Evolutionary conservation across 1,140 invertebrate species (phyloP), one percentile per base, ranked within the genome.

Genomic region (Pachypeltis micranthus): DNA sequence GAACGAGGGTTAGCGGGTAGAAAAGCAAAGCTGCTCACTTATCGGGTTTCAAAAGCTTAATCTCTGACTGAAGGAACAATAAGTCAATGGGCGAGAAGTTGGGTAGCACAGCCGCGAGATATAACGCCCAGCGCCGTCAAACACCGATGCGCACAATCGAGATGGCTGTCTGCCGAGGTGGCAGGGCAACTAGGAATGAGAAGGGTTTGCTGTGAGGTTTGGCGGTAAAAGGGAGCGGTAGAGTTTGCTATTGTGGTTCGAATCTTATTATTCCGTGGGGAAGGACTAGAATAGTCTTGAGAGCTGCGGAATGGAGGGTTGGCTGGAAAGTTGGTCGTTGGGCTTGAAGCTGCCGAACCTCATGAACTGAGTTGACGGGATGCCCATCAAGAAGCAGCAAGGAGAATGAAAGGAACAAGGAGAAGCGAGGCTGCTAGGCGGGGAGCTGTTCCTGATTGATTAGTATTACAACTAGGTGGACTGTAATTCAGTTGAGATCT

Each of bases 401-500:
- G n/a, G n/a, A n/a, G n/a, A n/a, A n/a, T n/a, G n/a, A n/a, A n/a
- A 51, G 12, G 47, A 21, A 51, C 12, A 4, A 4, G 7, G 7
- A 21, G 47, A 21, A 51, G 47, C 23, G 12, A 4, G 31, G 31
- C 7, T 10, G 12, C 7, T 21, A 10, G 47, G 23, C 12, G 23
- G 23, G 47, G 47, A 4, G 4, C 10, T 21, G 4, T 21, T 51
- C 4, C 47, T 51, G 47, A 51, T 51, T 51, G 47, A 51, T 51
- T 51, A 51, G 47, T 51, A 51, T 51, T 51, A 51, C 47, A 16
- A 10, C 47, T 7, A 51, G 47, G 47, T 51, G 47, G 47, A 51
- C 47, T 51, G 47, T 51, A 51, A 51, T 51, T 51, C 47, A 51
- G 47, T 51, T 51, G 47, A 21, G 47, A 51, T 51, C 47, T 51